These are phyloP conservation scores for Drosophila peninsularis DNA, from an alignment of 2,888 invertebrate species.

Conservation along the genomic window DNA sequence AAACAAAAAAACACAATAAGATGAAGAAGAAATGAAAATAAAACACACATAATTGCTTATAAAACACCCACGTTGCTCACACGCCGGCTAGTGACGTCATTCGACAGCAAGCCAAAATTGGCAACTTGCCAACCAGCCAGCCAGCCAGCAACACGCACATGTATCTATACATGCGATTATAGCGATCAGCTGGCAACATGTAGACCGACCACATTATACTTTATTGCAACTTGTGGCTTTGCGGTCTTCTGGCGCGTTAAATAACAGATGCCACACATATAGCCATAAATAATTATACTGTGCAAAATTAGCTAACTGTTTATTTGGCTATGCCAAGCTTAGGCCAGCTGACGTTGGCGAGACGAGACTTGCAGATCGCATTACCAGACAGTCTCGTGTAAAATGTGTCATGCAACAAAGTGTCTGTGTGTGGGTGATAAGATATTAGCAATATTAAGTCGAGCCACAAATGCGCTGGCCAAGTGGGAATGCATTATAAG, in stretches of 20 bases:
- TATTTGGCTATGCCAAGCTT: constrained; percentile 6
- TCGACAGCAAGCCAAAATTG: constrained; percentile 35
- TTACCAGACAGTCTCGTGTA: constrained; percentile 26
- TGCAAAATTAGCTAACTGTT: constrained; percentile 23
- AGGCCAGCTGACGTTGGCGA: constrained; percentile 20
- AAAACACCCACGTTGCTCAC: constrained; percentile 40
- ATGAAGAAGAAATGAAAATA: constrained; percentile 21
- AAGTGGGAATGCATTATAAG: constrained; percentile 11
- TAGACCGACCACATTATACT: constrained; percentile 11
- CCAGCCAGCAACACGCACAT: constrained; percentile 6
- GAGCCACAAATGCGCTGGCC: constrained; percentile 12
- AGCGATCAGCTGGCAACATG: constrained; percentile 30
- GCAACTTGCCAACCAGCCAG: constrained; percentile 40
- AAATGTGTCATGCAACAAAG: neutral
- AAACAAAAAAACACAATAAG: constrained; percentile 7
- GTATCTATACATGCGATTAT: constrained; percentile 6
- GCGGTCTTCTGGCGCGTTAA: constrained; percentile 6
- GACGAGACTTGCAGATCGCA: constrained; percentile 16
- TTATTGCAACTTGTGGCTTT: constrained; percentile 11
- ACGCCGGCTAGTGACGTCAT: constrained; percentile 51
- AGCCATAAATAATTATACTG: constrained; percentile 18
- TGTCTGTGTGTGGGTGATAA: constrained; percentile 26
- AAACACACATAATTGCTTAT: constrained; percentile 33
- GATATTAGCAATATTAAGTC: constrained; percentile 1
- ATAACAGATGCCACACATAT: constrained; percentile 29